A percentile compares a stretch with the other conserved stretches of the same genome.
Evolutionary conservation across 2,888 invertebrate species (phyloP).

Genomic region (Erynnis tages): DNA sequence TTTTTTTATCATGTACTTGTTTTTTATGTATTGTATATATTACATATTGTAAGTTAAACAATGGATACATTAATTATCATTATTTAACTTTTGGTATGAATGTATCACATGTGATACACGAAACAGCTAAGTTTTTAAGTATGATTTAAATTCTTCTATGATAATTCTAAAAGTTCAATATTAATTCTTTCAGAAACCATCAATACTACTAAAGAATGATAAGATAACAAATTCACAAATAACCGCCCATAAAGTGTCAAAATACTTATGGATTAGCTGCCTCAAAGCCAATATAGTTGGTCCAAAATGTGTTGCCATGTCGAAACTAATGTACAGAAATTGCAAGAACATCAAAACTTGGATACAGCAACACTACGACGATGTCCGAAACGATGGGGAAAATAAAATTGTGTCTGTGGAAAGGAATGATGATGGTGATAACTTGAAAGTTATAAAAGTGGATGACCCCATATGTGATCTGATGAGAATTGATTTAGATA

Average conservation of each 20-base stretch:
- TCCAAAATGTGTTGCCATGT: constrained; percentile 61
- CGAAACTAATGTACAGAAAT: constrained; percentile 55
- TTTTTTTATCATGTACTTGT: too few relatives aligned
- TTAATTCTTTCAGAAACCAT: constrained; percentile 54
- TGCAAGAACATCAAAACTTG: constrained; percentile 58
- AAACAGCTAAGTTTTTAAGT: too few relatives aligned
- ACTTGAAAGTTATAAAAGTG: constrained; percentile 43
- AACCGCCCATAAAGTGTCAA: constrained; percentile 53
- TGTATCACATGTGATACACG: too few relatives aligned
- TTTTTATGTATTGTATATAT: too few relatives aligned
- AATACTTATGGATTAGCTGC: constrained; percentile 56
- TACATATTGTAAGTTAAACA: too few relatives aligned
- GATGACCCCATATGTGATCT: constrained; percentile 60
- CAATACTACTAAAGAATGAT: constrained; percentile 47
- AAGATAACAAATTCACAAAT: constrained; percentile 41
- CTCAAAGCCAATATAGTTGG: constrained; percentile 65
- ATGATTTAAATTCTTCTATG: too few relatives aligned
- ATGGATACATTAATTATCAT: too few relatives aligned
- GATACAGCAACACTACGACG: constrained; percentile 63
- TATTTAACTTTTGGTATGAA: too few relatives aligned
- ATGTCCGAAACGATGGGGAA: constrained; percentile 29
- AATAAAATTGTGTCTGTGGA: constrained; percentile 35
- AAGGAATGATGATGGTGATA: constrained; percentile 37
- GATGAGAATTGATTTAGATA: constrained; percentile 57
- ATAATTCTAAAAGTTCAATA: background rate